Base-by-base conservation (phyloP, 2,888 invertebrate species). In the Argynnis bischoffii region DNA sequence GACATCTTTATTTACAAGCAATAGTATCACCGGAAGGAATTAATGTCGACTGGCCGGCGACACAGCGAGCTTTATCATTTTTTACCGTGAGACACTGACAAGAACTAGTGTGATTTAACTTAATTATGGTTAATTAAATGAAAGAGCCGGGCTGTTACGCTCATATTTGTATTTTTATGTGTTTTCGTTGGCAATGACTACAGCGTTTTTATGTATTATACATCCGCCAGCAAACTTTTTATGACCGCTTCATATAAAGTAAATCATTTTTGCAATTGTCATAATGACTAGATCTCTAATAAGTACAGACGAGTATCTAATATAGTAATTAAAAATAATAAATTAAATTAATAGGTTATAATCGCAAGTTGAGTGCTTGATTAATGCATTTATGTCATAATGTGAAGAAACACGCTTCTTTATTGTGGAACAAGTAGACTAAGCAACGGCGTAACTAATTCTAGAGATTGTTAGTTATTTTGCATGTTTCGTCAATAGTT, bases 401-500 rank as follows among this genome's bases (percentile, higher is more conserved):
- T 81, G 83, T 89, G 86, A 87, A 87, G 89, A 89, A 90, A 89
- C 88, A 81, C 78, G 76, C 81, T 79, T 87, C 82, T 87, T 85
- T 84, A 87, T 84, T 85, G 83, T 88, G 79, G 81, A 84, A 82
- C 85, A 87, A 88, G 86, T 87, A 85, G 87, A 88, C 78, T 89
- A 84, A 86, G 86, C 90, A 86, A 89, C 86, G 76, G 90, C 91
- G 91, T 89, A 90, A 90, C 92, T 90, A 92, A 91, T 90, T 89
- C 87, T 84, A 81, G 88, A 91, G 92, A 92, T 92, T 89, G 92
- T 92, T 85, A 88, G 84, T 90, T 90, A 90, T 92, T 92, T 92
- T 92, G 90, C 92, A 92, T 92, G 90, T 92, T 92, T 92, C 92
- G 92, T 90, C 88, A 91, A 90, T 86, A 81, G 86, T 88, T 92